Evolutionary conservation across 1,140 invertebrate species (phyloP), one percentile per base, ranked within the genome.

Genomic region (Drosophila watanabei): DNA sequence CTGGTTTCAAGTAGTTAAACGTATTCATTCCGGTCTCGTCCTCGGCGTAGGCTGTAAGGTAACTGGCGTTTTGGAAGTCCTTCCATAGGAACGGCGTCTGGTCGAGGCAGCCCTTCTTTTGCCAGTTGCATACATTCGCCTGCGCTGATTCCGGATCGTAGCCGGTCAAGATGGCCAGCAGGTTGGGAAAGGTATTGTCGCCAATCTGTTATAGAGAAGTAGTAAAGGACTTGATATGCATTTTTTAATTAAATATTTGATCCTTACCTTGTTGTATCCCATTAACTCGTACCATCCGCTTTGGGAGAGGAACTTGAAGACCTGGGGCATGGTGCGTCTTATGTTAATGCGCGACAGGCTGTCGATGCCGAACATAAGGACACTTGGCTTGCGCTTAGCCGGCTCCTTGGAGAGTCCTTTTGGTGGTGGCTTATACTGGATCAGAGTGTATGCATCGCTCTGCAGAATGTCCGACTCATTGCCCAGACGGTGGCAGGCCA

Each of bases 141-240:
- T 93, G 89, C 6, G 94, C 92, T 62, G 94, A 93, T 3, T 84
- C 78, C 35, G 92, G 82, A 88, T 88, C 95, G 54, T 94, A 94
- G 1, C 97, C 97, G 4, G 95, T 96, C 13, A 98, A 92, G 5
- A 96, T 92, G 0, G 97, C 96, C 94, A 98, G 95, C 18, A 98
- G 80, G 93, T 98, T 98, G 0, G 97, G 96, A 88, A 96, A 97
- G 0, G 97, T 97, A 66, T 97, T 97, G 70, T 97, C 97, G 0
- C 94, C 97, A 57, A 95, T 92, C 94, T 95, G 43, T 82, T 87
- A 63, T 33, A 13, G 63, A 41, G 20, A 4, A 64, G 30, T 33
- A 3, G 51, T 20, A 20, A 20, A 13, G 6, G 7, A 24, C 7
- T 16, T 30, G 3, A 5, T 18, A 20, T 39, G 8, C 14, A 33